These are phyloP conservation scores for Syngnathus floridae DNA, from an alignment of 2,113 vertebrate genomes.

Conservation along the genomic window DNA sequence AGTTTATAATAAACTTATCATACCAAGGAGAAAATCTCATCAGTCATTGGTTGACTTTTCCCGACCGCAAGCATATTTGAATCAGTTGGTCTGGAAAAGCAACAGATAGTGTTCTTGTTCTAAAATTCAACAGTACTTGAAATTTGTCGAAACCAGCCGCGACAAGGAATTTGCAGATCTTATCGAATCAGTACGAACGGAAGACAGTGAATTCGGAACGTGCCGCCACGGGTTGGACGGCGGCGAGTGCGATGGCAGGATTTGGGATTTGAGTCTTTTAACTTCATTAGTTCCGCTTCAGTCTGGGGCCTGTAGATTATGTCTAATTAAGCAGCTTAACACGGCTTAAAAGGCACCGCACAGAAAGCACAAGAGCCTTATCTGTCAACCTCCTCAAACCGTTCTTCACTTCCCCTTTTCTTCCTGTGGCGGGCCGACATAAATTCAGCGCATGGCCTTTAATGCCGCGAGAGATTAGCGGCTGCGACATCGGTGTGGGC, in stretches of 20 bases:
- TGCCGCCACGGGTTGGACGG: slow-evolving; percentile 17
- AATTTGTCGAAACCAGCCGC: neutral
- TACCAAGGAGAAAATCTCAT: neutral
- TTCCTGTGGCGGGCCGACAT: slow-evolving; percentile 57
- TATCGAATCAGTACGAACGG: slow-evolving; percentile 6
- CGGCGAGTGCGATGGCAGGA: slow-evolving; percentile 56
- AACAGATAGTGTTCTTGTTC: neutral
- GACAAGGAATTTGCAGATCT: neutral
- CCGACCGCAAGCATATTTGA: neutral
- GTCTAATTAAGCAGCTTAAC: slow-evolving; percentile 78
- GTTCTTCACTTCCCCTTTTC: slow-evolving; percentile 64
- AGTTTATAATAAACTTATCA: neutral
- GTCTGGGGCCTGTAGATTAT: slow-evolving; percentile 74
- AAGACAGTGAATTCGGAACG: slow-evolving; percentile 8
- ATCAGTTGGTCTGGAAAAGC: neutral
- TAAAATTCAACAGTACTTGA: no score
- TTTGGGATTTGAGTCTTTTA: slow-evolving; percentile 70
- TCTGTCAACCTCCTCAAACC: slow-evolving; percentile 75
- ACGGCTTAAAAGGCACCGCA: slow-evolving; percentile 70
- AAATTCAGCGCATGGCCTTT: slow-evolving; percentile 63
- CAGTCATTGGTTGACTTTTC: neutral
- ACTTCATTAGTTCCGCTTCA: slow-evolving; percentile 74
- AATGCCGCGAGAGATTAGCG: slow-evolving; percentile 65
- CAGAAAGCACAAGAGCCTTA: slow-evolving; percentile 70
- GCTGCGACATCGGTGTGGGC: slow-evolving; percentile 48